Evolutionary conservation across 2,888 invertebrate species (phyloP), one percentile per base, ranked within the genome.

Genomic region (Mythimna pallens): DNA sequence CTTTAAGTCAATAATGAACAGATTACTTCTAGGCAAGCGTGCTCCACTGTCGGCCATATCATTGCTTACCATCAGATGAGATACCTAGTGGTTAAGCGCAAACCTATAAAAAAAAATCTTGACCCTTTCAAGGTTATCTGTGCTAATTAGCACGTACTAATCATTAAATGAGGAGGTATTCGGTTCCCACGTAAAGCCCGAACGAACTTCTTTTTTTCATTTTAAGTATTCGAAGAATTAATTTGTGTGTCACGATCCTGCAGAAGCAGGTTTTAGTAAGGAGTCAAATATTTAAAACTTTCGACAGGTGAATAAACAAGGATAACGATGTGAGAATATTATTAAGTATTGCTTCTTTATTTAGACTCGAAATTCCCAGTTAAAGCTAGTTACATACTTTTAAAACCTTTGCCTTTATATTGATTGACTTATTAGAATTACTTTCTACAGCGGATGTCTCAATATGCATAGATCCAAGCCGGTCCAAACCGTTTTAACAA

Each of bases 231-330:
- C 61, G 43, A 57, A 73, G 69, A 80, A 82, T 76, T 52, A 68
- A 76, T 70, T 50, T 36, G 68, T 68, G 70, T 76, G 73, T 76
- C 80, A 78, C 75, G 66, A 76, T 52, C 34, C 6, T 67, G 17
- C 8, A 62, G 40, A 20, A 34, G 10, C n/a, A 55, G 10, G n/a
- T 54, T 68, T 59, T n/a, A 22, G 20, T 55, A 59, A 36, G 36
- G 40, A 59, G 17, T 52, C 34, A 30, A 66, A 61, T 61, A 55
- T 58, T 59, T 55, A 34, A 55, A 67, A 54, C 54, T 55, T 68
- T 65, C n/a, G 20, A 65, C 34, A 52, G 34, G 34, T 73, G 8
- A 7, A 30, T 9, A 30, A 65, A 52, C 50, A 17, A 58, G 43
- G 58, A 70, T 78, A 59, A 55, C 50, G 22, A 40, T 64, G 17